phyloP scores from a whole-genome alignment of 2,797 vertebrate genomes.

The Arctocebus calabarensis region DNA sequence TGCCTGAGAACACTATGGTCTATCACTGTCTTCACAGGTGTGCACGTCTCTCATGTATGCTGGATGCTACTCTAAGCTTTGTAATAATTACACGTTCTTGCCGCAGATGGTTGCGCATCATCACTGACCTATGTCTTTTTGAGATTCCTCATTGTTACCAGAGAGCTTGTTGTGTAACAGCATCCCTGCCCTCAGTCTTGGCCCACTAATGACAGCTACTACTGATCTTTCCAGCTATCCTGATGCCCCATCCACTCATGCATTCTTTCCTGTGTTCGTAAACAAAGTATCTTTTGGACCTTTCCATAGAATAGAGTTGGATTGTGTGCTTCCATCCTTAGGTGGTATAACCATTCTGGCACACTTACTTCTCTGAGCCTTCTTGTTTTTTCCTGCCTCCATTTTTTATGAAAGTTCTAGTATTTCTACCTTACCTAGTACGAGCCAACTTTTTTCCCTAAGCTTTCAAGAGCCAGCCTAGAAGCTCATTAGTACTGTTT shows the following conservation, averaged over 20 bases:
- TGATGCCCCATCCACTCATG: not conserved
- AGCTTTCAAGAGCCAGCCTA: not conserved
- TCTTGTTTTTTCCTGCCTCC: not conserved
- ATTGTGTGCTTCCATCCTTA: not conserved
- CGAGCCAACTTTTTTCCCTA: not conserved
- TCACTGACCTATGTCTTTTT: not conserved
- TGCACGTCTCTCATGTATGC: not conserved
- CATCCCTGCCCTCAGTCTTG: not conserved
- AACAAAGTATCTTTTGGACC: not conserved
- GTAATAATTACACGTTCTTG: not conserved
- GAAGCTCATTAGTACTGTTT: not conserved
- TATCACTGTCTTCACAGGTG: not conserved
- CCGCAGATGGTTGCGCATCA: not conserved
- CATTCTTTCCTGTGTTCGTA: not conserved
- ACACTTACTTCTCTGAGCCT: not conserved
- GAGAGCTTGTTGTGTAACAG: not conserved
- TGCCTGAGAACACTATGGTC: not conserved
- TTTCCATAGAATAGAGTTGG: not conserved
- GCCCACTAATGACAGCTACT: too few relatives aligned
- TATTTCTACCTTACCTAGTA: not conserved
- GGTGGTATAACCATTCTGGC: not conserved
- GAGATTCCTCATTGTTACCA: not conserved
- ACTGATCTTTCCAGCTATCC: not conserved
- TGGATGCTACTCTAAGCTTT: not conserved
- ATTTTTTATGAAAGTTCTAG: not conserved